Base-by-base conservation (phyloP, 2,113 vertebrate species). In the Scytalopus superciliaris region DNA sequence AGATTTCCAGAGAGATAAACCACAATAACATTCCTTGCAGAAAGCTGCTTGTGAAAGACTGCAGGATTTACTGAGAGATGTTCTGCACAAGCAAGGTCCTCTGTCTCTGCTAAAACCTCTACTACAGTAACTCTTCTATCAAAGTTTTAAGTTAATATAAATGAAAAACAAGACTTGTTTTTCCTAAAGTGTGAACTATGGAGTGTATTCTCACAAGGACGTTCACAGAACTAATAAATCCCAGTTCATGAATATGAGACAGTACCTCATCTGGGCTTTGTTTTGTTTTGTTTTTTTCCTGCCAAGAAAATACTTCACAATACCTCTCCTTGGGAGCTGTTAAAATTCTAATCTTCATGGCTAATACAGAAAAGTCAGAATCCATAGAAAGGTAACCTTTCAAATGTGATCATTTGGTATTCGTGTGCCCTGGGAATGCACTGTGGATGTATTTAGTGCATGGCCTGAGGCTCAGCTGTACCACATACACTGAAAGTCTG, bases 191-290 rank as follows among this genome's bases (percentile, higher is more conserved):
- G 89, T 95, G 93, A 96, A 95, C 92, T 95, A 95, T 62, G 57
- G 75, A 93, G 83, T 31, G 62, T 96, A 96, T 93, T 94, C 93
- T 94, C 96, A 88, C 84, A 96, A 96, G 95, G 88, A 94, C 35
- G 0, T 84, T 93, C 86, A 92, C 62, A 77, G 82, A 94, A 94
- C 92, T 75, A 90, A 94, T 95, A 97, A 96, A 95, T 97, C 97
- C 97, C 90, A 95, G 87, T 84, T 94, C 97, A 97, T 76, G 83
- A 98, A 97, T 96, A 96, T 95, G 93, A 96, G 97, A 97, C 94
- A 92, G 93, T 93, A 96, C 72, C 80, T 93, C 93, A 94, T 97
- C 96, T 93, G 96, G 96, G 97, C 93, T 97, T 96, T 90, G 94
- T 96, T 91, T 96, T 93, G 97, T 94, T 98, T 97, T 95, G 84